These are phyloP conservation scores for Chelonus formosanus DNA, from an alignment of 2,888 invertebrate genomes.

Conservation along the genomic window DNA sequence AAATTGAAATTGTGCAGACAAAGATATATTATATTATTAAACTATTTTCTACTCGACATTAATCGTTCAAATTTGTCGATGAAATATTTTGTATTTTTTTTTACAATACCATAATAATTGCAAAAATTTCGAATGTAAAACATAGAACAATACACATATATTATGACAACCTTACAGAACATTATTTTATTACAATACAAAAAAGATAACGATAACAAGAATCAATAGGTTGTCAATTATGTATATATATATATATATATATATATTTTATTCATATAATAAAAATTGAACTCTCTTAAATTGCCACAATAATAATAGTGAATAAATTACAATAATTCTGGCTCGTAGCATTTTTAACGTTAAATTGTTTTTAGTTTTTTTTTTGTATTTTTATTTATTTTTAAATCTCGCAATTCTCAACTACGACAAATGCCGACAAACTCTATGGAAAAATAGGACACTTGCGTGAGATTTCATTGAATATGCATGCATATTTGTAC, in stretches of 20 bases:
- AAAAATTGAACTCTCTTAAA: slow-evolving; percentile 2
- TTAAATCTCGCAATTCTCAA: slow-evolving; percentile 33
- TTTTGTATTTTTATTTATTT: slow-evolving; percentile 31
- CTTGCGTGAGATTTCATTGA: slow-evolving; percentile 58
- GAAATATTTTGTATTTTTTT: not conserved
- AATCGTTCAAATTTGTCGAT: not conserved
- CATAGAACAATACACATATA: slow-evolving; percentile 18
- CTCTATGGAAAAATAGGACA: slow-evolving; percentile 57
- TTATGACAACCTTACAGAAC: slow-evolving; percentile 14
- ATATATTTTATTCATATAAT: slow-evolving; percentile 1
- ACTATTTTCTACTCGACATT: slow-evolving; percentile 15
- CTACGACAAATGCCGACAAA: slow-evolving; percentile 39
- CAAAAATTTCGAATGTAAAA: slow-evolving; percentile 4
- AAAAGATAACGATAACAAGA: slow-evolving; percentile 32
- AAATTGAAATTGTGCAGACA: slow-evolving; percentile 37
- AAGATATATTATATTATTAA: slow-evolving; percentile 24
- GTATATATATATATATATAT: slow-evolving; percentile 4
- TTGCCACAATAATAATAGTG: slow-evolving; percentile 5
- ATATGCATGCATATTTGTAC: slow-evolving; percentile 51
- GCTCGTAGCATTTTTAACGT: not conserved
- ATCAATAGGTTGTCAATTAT: slow-evolving; percentile 10
- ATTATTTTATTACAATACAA: slow-evolving; percentile 12
- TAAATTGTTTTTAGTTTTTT: slow-evolving; percentile 24
- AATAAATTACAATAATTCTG: slow-evolving; percentile 2
- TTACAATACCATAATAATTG: not conserved